Conservation (phyloP, 2,888 invertebrate genomes). For the Falcaria lacertinaria region DNA sequence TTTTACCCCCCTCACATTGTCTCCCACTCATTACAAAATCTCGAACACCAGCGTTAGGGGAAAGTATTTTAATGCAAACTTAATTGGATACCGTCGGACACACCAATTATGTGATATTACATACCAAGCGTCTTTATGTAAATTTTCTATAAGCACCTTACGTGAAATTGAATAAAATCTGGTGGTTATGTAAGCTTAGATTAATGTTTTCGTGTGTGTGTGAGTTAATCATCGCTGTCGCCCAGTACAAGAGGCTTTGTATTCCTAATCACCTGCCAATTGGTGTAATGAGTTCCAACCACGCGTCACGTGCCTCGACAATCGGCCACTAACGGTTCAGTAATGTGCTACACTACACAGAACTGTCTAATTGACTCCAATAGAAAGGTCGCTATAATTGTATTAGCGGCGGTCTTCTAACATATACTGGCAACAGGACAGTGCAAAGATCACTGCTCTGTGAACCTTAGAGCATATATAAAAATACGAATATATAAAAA, state of each 20-base stretch:
- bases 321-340: constrained; percentile 24
- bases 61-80: constrained; percentile 50
- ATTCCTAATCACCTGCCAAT: constrained; percentile 44
- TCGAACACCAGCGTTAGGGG: constrained; percentile 46
- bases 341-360: constrained; percentile 17
- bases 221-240: constrained; percentile 21
- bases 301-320: constrained; percentile 27
- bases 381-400: constrained; percentile 68
- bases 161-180: constrained; percentile 30
- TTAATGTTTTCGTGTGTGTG: constrained; percentile 14
- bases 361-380: constrained; percentile 56
- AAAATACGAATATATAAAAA: neutral
- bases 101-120: constrained; percentile 38
- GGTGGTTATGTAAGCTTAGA: constrained; percentile 20
- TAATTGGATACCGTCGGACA: constrained; percentile 41
- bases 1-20: constrained; percentile 31
- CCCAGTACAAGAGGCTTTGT: constrained; percentile 33
- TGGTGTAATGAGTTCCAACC: constrained; percentile 38
- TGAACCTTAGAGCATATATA: neutral
- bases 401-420: constrained; percentile 54
- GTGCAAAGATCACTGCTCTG: neutral
- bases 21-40: constrained; percentile 42
- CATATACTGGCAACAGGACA: constrained; percentile 22
- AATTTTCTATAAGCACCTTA: constrained; percentile 24
- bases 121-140: constrained; percentile 30